phyloP scores from a whole-genome alignment of 1,140 invertebrate species.

The Gerris buenoi region DNA sequence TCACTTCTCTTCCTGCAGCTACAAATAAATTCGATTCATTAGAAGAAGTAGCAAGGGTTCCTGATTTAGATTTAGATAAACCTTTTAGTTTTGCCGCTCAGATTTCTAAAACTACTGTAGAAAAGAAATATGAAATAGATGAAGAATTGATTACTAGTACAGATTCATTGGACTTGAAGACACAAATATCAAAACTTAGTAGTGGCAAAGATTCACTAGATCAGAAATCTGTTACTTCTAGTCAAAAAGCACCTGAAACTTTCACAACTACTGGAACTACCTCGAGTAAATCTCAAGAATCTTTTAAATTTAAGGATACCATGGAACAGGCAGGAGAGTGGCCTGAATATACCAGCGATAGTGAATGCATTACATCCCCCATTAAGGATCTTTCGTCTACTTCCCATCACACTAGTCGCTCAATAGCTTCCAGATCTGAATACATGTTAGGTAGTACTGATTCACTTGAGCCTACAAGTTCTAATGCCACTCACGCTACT shows the following conservation, averaged over 20 bases:
- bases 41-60: conserved; percentile 34
- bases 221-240: conserved; percentile 27
- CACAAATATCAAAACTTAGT: conserved; percentile 20
- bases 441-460: conserved; percentile 47
- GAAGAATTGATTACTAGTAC: conserved; percentile 30
- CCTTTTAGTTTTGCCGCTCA: conserved; percentile 22
- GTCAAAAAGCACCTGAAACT: neutral
- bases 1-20: conserved; percentile 25
- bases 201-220: conserved; percentile 43
- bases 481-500: conserved; percentile 62
- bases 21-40: conserved; percentile 29
- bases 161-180: conserved; percentile 30
- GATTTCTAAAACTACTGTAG: conserved; percentile 21
- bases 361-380: conserved; percentile 23
- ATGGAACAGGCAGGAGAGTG: conserved; percentile 14
- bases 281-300: neutral
- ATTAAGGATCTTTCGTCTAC: neutral
- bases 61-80: conserved; percentile 33
- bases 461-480: conserved; percentile 51
- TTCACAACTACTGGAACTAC: neutral
- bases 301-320: neutral
- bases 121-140: conserved; percentile 20
- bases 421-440: conserved; percentile 23
- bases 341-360: conserved; percentile 25
- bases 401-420: conserved; percentile 27